Conservation (phyloP, 2,888 invertebrate species). For the Ischnus inquisitorius region DNA sequence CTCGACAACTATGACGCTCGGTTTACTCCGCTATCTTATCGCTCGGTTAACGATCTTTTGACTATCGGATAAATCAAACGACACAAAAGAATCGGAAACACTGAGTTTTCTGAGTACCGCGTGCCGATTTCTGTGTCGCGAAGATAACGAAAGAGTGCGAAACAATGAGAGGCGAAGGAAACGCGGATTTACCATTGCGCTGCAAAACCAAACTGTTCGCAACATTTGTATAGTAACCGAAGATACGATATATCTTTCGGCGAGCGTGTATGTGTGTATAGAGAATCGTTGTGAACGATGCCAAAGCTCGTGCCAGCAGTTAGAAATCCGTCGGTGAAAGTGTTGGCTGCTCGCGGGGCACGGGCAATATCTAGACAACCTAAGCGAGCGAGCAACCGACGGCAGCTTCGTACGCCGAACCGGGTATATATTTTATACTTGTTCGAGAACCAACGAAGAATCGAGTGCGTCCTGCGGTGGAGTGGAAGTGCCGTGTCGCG, state of each 20-base stretch:
- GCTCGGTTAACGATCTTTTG: constrained; percentile 32
- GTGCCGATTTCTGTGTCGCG: neutral
- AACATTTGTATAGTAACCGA: neutral
- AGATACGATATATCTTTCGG: neutral
- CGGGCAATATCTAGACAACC: constrained; percentile 53
- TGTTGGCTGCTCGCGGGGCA: constrained; percentile 73
- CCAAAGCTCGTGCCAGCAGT: constrained; percentile 74
- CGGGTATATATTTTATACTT: constrained; percentile 22
- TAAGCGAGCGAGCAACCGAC: constrained; percentile 47
- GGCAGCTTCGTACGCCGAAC: constrained; percentile 37
- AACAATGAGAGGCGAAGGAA: neutral
- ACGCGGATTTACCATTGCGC: neutral
- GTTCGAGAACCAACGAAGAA: constrained; percentile 12
- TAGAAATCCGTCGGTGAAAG: constrained; percentile 82
- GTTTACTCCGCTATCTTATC: constrained; percentile 52
- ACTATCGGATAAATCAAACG: constrained; percentile 29
- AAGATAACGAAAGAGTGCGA: neutral
- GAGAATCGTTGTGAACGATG: constrained; percentile 70
- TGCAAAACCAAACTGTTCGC: constrained; percentile 27
- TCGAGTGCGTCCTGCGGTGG: neutral
- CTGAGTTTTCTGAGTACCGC: neutral
- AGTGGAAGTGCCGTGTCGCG: neutral
- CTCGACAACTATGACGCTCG: constrained; percentile 29
- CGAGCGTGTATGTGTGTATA: neutral
- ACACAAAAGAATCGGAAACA: neutral